Conservation (phyloP, 2,797 vertebrate species). For the Clamator glandarius region DNA sequence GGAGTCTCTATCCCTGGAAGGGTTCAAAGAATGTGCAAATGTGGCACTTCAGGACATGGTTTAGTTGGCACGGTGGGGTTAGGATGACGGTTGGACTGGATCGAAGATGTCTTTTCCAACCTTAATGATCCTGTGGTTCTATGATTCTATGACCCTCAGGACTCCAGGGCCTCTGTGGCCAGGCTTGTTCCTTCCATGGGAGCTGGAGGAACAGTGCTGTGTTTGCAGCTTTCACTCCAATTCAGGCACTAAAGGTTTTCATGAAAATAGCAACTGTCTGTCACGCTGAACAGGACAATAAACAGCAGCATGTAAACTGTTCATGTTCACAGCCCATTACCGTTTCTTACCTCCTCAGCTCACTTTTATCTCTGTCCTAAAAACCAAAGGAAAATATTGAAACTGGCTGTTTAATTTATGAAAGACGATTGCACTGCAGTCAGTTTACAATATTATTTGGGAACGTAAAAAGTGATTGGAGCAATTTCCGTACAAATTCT, state of each 20-base stretch:
- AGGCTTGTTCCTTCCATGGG: rapidly evolving
- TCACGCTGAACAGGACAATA: neutral
- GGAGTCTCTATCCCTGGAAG: too few species aligned
- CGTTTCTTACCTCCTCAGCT: neutral
- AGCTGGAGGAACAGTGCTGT: neutral
- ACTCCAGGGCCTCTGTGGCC: neutral
- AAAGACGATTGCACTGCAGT: neutral
- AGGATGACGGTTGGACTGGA: too few species aligned
- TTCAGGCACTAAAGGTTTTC: neutral
- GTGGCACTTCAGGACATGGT: too few species aligned
- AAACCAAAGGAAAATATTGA: neutral
- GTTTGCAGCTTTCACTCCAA: neutral
- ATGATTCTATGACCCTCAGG: neutral
- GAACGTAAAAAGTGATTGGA: neutral
- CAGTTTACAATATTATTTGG: neutral
- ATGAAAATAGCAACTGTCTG: neutral
- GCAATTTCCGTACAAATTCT: neutral
- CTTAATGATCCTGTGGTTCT: too few species aligned
- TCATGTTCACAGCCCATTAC: neutral
- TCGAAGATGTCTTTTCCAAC: too few species aligned
- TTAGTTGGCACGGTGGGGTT: too few species aligned
- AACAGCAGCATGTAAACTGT: neutral
- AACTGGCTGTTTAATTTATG: slow-evolving; percentile 4
- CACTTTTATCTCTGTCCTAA: slow-evolving; percentile 13
- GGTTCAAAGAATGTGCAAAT: too few species aligned